These are phyloP conservation scores for Bembecia ichneumoniformis DNA, from an alignment of 2,888 invertebrate genomes.

Conservation along the genomic window DNA sequence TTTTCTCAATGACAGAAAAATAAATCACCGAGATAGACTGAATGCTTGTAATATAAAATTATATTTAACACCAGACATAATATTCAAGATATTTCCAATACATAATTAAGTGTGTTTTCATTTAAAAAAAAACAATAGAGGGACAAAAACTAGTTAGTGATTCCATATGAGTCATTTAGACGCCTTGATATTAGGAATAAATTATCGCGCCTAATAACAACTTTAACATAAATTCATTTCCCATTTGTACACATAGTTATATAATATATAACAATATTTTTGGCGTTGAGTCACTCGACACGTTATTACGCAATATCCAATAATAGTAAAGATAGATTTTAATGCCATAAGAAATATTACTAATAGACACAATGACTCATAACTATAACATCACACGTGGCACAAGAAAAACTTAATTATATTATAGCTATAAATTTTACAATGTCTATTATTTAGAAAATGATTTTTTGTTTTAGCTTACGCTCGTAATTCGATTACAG, in stretches of 20 bases:
- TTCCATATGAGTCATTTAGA: background rate
- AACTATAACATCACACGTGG: constrained; percentile 24
- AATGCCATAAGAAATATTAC: constrained; percentile 36
- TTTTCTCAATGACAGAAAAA: too few species aligned
- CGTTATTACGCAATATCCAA: constrained; percentile 54
- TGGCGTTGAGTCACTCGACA: constrained; percentile 45
- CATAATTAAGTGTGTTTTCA: background rate
- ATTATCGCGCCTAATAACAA: constrained; percentile 1
- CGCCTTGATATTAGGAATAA: constrained; percentile 2
- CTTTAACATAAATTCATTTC: constrained; percentile 1
- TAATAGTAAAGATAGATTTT: constrained; percentile 46
- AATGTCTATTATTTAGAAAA: too few species aligned
- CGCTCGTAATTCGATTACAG: too few species aligned
- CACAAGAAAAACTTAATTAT: constrained; percentile 15
- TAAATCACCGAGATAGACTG: too few species aligned
- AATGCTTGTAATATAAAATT: too few species aligned
- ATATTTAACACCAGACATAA: too few species aligned
- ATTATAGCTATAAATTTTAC: background rate
- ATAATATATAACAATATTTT: constrained; percentile 41
- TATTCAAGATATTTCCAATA: background rate
- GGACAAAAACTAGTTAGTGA: too few species aligned
- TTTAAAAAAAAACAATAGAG: background rate
- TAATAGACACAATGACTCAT: constrained; percentile 41
- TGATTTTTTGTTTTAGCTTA: too few species aligned
- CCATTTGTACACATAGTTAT: constrained; percentile 1